Evolutionary conservation across 2,797 vertebrate genomes (phyloP).

Genomic region (Falco biarmicus): DNA sequence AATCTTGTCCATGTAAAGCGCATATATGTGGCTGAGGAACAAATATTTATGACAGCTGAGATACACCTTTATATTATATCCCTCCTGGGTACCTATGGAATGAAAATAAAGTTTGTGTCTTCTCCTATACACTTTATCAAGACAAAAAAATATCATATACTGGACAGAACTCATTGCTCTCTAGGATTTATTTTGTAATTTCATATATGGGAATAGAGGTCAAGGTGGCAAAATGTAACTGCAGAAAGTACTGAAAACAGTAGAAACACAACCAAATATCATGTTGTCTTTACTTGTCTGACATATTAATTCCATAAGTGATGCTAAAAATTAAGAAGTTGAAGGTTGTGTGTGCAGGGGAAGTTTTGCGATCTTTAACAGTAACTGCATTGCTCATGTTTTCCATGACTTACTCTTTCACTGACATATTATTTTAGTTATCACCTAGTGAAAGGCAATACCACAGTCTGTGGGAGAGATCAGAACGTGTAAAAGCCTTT

Average conservation of each 20-base stretch:
- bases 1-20: not conserved
- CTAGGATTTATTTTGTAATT: not conserved
- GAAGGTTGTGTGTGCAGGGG: rapidly evolving
- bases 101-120: not conserved
- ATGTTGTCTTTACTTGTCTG: not conserved
- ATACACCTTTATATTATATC: not conserved
- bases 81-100: not conserved
- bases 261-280: not conserved
- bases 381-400: not conserved
- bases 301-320: not conserved
- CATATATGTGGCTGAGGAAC: not conserved
- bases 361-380: not conserved
- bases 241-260: not conserved
- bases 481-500: not conserved
- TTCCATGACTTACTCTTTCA: not conserved
- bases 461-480: not conserved
- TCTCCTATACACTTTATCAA: not conserved
- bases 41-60: not conserved
- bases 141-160: not conserved
- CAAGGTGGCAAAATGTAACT: not conserved
- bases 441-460: not conserved
- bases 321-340: not conserved
- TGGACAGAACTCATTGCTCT: not conserved
- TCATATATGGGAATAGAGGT: not conserved
- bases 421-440: not conserved